Evolutionary conservation across 2,797 vertebrate species (phyloP).

Genomic region (Urocyon cinereoargenteus): DNA sequence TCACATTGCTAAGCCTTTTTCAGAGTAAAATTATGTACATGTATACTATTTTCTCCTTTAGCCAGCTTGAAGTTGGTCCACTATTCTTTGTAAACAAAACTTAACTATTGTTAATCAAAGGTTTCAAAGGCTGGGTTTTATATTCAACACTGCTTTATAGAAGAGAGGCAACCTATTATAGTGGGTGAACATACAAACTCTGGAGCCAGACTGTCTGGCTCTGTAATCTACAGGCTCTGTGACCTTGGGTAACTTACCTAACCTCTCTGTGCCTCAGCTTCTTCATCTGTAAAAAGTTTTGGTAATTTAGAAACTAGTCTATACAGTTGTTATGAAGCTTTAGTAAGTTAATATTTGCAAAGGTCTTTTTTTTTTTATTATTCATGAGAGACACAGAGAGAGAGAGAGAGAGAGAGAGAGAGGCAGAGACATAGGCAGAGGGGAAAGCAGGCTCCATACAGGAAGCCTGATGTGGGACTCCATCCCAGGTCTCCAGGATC

Average conservation of each 20-base stretch:
- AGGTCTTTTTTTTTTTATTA: too few species aligned
- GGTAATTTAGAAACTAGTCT: neutral
- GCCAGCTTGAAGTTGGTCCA: neutral
- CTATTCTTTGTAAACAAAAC: neutral
- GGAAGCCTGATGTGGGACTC: too few species aligned
- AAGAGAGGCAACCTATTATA: neutral
- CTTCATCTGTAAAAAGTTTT: neutral
- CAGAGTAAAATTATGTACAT: neutral
- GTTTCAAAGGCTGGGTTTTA: neutral
- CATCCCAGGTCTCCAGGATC: too few species aligned
- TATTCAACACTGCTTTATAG: neutral
- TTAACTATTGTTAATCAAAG: neutral
- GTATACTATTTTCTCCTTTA: neutral
- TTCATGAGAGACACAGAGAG: too few species aligned
- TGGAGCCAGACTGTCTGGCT: constrained; percentile 40
- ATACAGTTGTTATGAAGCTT: neutral
- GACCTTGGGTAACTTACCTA: constrained; percentile 29
- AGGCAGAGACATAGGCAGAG: too few species aligned
- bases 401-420: too few species aligned
- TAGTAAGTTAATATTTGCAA: neutral
- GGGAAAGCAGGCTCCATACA: too few species aligned
- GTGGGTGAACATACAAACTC: neutral
- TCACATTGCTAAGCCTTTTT: neutral
- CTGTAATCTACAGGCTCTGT: neutral
- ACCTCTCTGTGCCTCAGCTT: constrained; percentile 56